Conservation (phyloP, 2,797 vertebrate genomes). For the Ceryle rudis region DNA sequence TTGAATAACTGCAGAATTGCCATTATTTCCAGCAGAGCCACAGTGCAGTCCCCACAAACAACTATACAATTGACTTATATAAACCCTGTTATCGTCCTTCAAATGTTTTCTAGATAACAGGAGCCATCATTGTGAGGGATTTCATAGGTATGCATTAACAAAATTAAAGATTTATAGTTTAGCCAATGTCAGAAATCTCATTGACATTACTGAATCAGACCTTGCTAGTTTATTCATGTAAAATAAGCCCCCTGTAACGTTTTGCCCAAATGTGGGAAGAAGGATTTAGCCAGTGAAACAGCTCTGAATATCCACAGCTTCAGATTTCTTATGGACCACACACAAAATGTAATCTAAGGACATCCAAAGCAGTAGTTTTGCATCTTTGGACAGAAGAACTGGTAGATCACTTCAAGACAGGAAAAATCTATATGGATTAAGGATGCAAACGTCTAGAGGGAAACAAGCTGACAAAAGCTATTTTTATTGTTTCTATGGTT, state of each 20-base stretch:
- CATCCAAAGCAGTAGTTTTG: not conserved
- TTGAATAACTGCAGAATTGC: not conserved
- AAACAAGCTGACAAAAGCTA: not conserved
- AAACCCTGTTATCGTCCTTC: not conserved
- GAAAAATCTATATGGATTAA: not conserved
- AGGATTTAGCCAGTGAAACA: not conserved
- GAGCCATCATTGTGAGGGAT: not conserved
- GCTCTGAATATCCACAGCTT: not conserved
- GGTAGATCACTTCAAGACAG: not conserved
- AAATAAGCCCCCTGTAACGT: not conserved
- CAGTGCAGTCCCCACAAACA: conserved; percentile 1
- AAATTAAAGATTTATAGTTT: not conserved
- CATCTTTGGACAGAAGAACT: not conserved
- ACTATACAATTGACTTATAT: not conserved
- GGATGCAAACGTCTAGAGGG: not conserved
- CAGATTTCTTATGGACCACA: not conserved
- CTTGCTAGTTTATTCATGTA: not conserved
- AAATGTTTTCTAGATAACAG: not conserved
- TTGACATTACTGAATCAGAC: not conserved
- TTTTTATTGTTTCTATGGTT: not conserved
- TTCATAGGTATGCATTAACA: not conserved
- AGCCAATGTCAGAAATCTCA: not conserved
- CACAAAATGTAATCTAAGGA: not conserved
- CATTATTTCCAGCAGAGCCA: conserved; percentile 34
- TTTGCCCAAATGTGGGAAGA: not conserved